Evolutionary conservation across 2,888 invertebrate species (phyloP).

Genomic region (Apamea monoglypha): DNA sequence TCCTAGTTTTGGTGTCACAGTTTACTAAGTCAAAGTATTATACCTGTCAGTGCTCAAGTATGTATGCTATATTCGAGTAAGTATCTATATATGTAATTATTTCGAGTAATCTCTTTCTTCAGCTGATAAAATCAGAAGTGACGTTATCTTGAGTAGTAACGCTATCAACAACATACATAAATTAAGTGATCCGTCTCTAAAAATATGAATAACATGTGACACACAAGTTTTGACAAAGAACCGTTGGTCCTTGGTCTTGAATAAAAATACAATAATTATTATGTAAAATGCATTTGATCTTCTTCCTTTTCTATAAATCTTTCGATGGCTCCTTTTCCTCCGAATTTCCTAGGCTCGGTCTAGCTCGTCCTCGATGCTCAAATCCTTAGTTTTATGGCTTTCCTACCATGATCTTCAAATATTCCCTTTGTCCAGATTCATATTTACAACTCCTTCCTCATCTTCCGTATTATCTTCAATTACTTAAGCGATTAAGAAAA

Average conservation of each 20-base stretch:
- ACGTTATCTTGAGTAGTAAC: not conserved
- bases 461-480: not conserved
- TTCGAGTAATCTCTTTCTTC: conserved; percentile 53
- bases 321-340: too few relatives aligned
- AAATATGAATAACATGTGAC: conserved; percentile 40
- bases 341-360: conserved; percentile 12
- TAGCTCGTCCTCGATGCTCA: not conserved
- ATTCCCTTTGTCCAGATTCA: conserved; percentile 34
- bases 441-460: conserved; percentile 25
- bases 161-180: not conserved
- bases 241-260: not conserved
- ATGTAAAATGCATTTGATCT: conserved; percentile 14
- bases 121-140: not conserved
- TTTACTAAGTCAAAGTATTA: conserved; percentile 27
- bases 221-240: conserved; percentile 15
- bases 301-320: not conserved
- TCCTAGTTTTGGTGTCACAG: conserved; percentile 61
- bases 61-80: conserved; percentile 39
- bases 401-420: conserved; percentile 6
- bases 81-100: conserved; percentile 5
- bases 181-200: conserved; percentile 10
- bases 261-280: not conserved
- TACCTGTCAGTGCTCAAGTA: not conserved
- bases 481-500: conserved; percentile 29
- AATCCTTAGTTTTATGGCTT: not conserved